A percentile compares a stretch with the other conserved stretches of the same genome.
Conservation (phyloP, 2,113 vertebrate genomes). For the Podocnemis expansa region DNA sequence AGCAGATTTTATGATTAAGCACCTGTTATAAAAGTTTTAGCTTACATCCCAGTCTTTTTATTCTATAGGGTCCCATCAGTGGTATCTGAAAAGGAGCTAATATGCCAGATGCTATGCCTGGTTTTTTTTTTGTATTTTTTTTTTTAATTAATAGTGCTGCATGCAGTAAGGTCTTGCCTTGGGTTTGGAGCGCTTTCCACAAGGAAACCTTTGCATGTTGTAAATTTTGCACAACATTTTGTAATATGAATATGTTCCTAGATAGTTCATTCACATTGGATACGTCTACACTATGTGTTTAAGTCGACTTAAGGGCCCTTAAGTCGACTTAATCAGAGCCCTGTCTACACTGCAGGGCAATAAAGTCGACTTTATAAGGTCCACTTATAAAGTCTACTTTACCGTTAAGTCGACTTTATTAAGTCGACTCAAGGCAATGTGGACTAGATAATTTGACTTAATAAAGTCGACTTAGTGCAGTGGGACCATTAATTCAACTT, state of each 20-base stretch:
- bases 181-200: slow-evolving; percentile 12
- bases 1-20: slow-evolving; percentile 66
- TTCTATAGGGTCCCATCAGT: slow-evolving; percentile 32
- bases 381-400: too few relatives aligned
- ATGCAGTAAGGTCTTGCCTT: neutral
- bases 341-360: too few relatives aligned
- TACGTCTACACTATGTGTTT: too few relatives aligned
- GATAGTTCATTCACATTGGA: neutral
- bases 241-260: neutral
- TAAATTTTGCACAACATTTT: neutral
- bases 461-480: too few relatives aligned
- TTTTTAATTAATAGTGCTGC: slow-evolving; percentile 26
- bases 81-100: slow-evolving; percentile 13
- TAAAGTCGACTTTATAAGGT: too few relatives aligned
- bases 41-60: slow-evolving; percentile 60
- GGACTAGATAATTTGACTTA: too few relatives aligned
- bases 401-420: too few relatives aligned
- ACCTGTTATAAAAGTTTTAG: slow-evolving; percentile 74
- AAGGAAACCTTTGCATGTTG: neutral
- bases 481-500: too few relatives aligned
- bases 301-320: too few relatives aligned
- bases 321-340: too few relatives aligned
- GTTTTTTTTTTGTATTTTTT: neutral
- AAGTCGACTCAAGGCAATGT: too few relatives aligned
- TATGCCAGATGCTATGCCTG: neutral